Base-by-base conservation (phyloP, 2,888 invertebrate genomes). In the Latheticus oryzae region DNA sequence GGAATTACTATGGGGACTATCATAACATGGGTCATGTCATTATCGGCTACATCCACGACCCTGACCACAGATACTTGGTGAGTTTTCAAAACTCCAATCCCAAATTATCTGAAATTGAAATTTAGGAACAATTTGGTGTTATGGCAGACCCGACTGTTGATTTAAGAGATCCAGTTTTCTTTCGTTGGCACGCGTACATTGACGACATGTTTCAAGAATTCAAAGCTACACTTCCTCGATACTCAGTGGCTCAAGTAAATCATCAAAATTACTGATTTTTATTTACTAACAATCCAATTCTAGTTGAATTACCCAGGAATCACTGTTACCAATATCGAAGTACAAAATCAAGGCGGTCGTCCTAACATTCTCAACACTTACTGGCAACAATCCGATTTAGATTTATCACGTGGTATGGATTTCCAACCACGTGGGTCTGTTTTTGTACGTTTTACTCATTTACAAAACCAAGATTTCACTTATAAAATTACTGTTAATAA, bases 81-180 rank as follows among this genome's bases (percentile, higher is more conserved):
- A 79, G 48, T 45, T 40, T 28, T 28, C 2, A 8, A n/a, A n/a
- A n/a, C n/a, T n/a, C 9, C 3, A 8, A 28, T 12, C 28, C 11
- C 28, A 28, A 5, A 28, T 8, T 28, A 12, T 11, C 12, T n/a
- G 24, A 23, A 42, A 42, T 21, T 17, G 4, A 11, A 2, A 15
- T 3, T n/a, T n/a, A 91, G 88, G 93, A 93, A 78, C 84, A 85
- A 30, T 89, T 89, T 68, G 87, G 89, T 24, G 88, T 91, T n/a
- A 93, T 93, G 85, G 92, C 91, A 0, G 93, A 93, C 72, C 85
- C 90, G 0, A 85, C 91, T 0, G 92, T 92, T 0, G 90, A 93
- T 0, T 92, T 93, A 91, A 82, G 93, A 1, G 94, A 94, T 78
- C 93, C 93, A 0, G 79, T 89, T 12, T 93, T 93, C 82, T 93